Evolutionary conservation across 2,888 invertebrate species (phyloP), one percentile per base, ranked within the genome.

Genomic region (Atethmia centrago): DNA sequence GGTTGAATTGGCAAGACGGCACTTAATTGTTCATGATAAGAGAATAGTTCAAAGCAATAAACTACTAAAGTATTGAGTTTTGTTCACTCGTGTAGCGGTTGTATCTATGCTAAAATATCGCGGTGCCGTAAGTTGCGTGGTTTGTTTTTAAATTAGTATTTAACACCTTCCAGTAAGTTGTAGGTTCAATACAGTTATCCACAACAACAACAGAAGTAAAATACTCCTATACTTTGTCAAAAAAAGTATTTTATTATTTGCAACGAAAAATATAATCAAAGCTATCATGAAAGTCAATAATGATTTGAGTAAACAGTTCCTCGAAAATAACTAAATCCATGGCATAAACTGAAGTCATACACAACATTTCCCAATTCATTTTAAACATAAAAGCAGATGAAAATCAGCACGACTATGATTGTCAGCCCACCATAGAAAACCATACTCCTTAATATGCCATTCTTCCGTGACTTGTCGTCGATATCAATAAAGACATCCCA

Each of bases 121-220:
- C 69, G 45, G 40, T 56, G 67, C 55, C 49, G 70, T 78, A 49
- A n/a, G 55, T 47, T 12, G 51, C 79, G 73, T 73, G 82, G 36
- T 69, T 49, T 47, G 79, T 53, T 66, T 80, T 72, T 69, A 55
- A 72, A 80, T 69, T 28, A 40, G 31, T 28, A 36, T 69, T 66
- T 55, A 45, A 45, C 31, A 65, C 36, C 25, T 77, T 71, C 7
- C 16, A 56, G 21, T 62, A 9, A 36, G 21, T 58, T 16, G 49
- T 16, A 70, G 31, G 25, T 59, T 69, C 31, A 47, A 56, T 49
- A 66, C 49, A 49, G 42, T 69, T 58, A 45, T 16, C 7, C 0
- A 36, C 47, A 81, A 63, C 2, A 72, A 72, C 21, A 58, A 1
- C 14, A 59, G n/a, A 28, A 14, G 1, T 14, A 16, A 28, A 16